Evolutionary conservation across 2,797 vertebrate species (phyloP), one percentile per base, ranked within the genome.

Genomic region (Enteromius paludinosus): DNA sequence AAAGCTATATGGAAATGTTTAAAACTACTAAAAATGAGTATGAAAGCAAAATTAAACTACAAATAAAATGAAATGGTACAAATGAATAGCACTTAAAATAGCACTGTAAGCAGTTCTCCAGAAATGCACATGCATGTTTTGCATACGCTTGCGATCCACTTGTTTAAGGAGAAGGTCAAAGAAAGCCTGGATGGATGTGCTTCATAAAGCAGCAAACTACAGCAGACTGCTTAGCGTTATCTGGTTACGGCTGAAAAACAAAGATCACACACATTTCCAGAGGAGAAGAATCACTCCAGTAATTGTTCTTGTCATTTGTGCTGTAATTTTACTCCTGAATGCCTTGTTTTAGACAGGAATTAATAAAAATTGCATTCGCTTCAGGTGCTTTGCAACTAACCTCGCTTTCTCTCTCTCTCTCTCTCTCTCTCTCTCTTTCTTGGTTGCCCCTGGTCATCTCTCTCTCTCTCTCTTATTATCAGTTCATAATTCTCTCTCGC

Each of bases 401-500:
- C 93, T 92, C 91, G 90, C 92, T 93, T 87, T 89, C 92, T 95
- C 94, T 93, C 90, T 91, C 93, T 90, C 95, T 95, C 95, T 38
- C 35, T 41, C 91, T 93, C 95, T 96, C 96, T 92, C 90, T 86
- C 94, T 94, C 93, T n/a, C n/a, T n/a, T n/a, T n/a, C n/a, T n/a
- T n/a, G 89, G 90, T 93, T 90, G 92, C 71, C 62, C 72, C 71
- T 38, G 28, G 25, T 93, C 93, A 90, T 90, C 94, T 93, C 49
- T 12, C 35, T 70, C 92, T 94, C 88, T 94, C 93, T 95, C 96
- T 96, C 96, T 97, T 97, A 98, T 99, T 97, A 98, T 98, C 97
- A 97, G 97, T 97, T 97, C 96, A 97, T 98, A 98, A 98, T 98
- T 98, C 96, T 96, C 95, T 96, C 96, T 98, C 95, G 96, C 97